phyloP scores from a whole-genome alignment of 2,888 invertebrate species.

The Caenorhabditis afra region DNA sequence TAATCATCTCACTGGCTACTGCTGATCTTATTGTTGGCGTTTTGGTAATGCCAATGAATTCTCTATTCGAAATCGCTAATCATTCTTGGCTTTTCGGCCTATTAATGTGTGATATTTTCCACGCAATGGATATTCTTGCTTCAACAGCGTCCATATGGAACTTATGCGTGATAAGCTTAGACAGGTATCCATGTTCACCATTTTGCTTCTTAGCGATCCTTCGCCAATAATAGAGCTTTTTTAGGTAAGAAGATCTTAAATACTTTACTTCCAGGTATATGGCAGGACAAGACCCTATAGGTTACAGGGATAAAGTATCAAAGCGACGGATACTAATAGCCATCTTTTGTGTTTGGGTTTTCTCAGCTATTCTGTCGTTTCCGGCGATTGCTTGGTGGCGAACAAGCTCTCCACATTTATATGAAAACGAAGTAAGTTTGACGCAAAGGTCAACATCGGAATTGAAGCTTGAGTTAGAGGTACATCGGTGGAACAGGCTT shows the following conservation, averaged over 20 bases:
- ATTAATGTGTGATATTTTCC: conserved; percentile 98
- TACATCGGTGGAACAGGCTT: too few species aligned
- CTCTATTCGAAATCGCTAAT: conserved; percentile 78
- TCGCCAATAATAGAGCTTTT: too few species aligned
- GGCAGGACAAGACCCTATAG: conserved; percentile 98
- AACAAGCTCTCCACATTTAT: conserved; percentile 82
- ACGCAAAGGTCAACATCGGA: not conserved
- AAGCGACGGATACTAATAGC: conserved; percentile 89
- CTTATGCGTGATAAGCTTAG: conserved; percentile 89
- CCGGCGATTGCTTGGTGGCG: conserved; percentile 89
- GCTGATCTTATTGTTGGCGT: conserved; percentile 96
- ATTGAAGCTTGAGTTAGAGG: too few species aligned
- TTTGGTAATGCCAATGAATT: conserved; percentile 94
- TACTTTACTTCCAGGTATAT: conserved; percentile 88
- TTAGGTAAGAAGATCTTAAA: too few species aligned
- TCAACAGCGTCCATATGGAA: conserved; percentile 98
- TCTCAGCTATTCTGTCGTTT: conserved; percentile 96
- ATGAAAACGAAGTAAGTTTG: conserved; percentile 52
- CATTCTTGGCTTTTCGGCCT: conserved; percentile 83
- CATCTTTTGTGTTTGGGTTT: conserved; percentile 95
- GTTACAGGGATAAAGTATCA: conserved; percentile 96
- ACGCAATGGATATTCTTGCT: conserved; percentile 95
- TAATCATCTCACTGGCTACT: conserved; percentile 95
- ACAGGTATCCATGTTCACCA: conserved; percentile 76
- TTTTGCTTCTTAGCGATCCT: too few species aligned